These are phyloP conservation scores for Smittia aterrima DNA, from an alignment of 2,888 invertebrate species.

Conservation along the genomic window DNA sequence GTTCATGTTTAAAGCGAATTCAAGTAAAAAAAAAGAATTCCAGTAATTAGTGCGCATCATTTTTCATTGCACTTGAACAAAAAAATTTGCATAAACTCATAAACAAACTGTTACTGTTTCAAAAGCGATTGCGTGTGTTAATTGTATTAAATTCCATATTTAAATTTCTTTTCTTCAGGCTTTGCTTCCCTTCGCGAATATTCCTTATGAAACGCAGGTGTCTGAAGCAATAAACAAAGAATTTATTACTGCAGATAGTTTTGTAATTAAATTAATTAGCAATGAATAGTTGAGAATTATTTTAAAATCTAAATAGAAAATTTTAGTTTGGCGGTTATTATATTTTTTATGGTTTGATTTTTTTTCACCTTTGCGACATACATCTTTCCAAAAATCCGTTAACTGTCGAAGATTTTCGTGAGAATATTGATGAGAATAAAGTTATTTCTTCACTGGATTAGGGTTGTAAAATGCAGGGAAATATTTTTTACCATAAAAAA, in stretches of 20 bases:
- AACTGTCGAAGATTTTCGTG: slow-evolving; percentile 31
- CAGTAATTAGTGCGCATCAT: slow-evolving; percentile 41
- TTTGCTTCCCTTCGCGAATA: background rate
- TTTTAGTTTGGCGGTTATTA: too few relatives aligned
- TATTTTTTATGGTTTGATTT: too few relatives aligned
- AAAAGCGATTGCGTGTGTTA: slow-evolving; percentile 37
- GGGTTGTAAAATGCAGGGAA: slow-evolving; percentile 25
- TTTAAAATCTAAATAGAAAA: too few relatives aligned
- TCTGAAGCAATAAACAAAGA: background rate
- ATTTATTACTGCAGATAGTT: too few relatives aligned
- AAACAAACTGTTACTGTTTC: slow-evolving; percentile 30
- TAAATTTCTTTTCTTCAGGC: background rate
- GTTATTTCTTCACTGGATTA: slow-evolving; percentile 2
- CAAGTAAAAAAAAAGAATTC: background rate
- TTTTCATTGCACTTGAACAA: slow-evolving; percentile 36
- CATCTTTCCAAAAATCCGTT: slow-evolving; percentile 26
- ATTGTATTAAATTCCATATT: slow-evolving; percentile 33
- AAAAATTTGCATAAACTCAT: slow-evolving; percentile 32
- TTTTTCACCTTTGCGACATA: background rate
- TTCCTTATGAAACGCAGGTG: background rate
- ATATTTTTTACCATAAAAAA: slow-evolving; percentile 36
- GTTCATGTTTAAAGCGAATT: background rate
- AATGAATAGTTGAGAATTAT: too few relatives aligned
- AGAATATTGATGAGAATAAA: slow-evolving; percentile 37
- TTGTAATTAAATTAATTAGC: too few relatives aligned